phyloP scores from a whole-genome alignment of 2,113 vertebrate genomes.

The Urocolius indicus region DNA sequence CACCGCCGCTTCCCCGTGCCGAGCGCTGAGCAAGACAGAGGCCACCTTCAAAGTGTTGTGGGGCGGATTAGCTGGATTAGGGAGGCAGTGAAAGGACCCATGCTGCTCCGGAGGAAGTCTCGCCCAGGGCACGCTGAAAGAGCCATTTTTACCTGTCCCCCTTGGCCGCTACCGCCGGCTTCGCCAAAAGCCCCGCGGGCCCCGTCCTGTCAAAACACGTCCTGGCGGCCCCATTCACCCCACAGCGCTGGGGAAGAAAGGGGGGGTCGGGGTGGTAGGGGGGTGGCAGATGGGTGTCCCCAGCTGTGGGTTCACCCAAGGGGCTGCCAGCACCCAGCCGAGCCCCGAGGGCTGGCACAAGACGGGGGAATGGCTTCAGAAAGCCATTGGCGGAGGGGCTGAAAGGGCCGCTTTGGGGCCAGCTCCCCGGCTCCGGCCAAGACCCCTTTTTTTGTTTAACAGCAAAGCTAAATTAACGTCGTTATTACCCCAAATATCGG shows the following conservation, averaged over 20 bases:
- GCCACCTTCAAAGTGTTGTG: constrained; percentile 93
- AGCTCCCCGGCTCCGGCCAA: constrained; percentile 31
- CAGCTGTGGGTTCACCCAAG: constrained; percentile 69
- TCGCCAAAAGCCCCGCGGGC: constrained; percentile 66
- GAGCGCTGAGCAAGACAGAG: constrained; percentile 72
- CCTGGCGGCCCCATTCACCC: constrained; percentile 38
- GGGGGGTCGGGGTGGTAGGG: background rate
- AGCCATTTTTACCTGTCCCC: constrained; percentile 87
- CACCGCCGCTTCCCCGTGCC: constrained; percentile 1
- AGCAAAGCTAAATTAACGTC: constrained; percentile 68
- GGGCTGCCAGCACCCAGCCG: constrained; percentile 75
- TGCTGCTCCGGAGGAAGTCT: constrained; percentile 90
- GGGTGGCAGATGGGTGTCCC: constrained; percentile 70
- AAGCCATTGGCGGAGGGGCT: constrained; percentile 71
- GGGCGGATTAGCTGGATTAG: constrained; percentile 96
- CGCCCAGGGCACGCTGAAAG: constrained; percentile 85
- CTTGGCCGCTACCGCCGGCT: constrained; percentile 70
- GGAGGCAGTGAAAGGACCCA: constrained; percentile 90
- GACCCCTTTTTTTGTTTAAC: constrained; percentile 63
- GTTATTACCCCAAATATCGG: constrained; percentile 68
- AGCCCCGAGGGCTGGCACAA: constrained; percentile 71
- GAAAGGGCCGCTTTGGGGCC: constrained; percentile 63
- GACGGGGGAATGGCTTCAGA: constrained; percentile 77
- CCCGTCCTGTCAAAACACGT: constrained; percentile 74
- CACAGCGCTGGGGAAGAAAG: background rate